phyloP scores from a whole-genome alignment of 2,888 invertebrate species.

The Himalopsyche anomala region DNA sequence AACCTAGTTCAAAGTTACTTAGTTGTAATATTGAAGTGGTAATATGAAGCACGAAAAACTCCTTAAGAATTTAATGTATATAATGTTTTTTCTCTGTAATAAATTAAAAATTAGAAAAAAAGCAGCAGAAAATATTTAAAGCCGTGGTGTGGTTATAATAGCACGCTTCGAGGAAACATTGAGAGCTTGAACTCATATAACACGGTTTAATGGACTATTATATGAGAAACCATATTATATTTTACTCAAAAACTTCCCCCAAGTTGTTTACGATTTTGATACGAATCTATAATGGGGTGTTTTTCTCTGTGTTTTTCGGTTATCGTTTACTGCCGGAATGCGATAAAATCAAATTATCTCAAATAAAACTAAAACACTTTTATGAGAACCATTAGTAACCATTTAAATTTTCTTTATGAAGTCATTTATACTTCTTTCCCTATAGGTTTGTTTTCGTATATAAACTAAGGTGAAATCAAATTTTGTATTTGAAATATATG shows the following conservation, averaged over 20 bases:
- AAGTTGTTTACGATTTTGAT: conserved; percentile 30
- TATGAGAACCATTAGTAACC: background rate
- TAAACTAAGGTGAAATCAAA: no score
- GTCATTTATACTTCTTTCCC: background rate
- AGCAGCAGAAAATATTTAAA: no score
- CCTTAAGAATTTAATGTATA: no score
- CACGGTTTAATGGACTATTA: conserved; percentile 5
- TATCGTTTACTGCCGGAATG: conserved; percentile 23
- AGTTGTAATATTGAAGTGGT: no score
- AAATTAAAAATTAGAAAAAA: no score
- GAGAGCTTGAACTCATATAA: conserved; percentile 8
- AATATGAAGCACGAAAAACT: no score
- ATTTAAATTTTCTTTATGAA: conserved; percentile 21
- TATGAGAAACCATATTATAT: conserved; percentile 3
- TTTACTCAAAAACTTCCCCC: conserved; percentile 26
- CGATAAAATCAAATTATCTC: conserved; percentile 14
- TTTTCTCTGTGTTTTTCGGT: conserved; percentile 18
- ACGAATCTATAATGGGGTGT: conserved; percentile 16
- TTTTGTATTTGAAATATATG: no score
- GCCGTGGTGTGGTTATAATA: background rate
- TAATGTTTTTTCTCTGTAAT: no score
- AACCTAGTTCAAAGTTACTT: no score
- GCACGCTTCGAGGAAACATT: background rate
- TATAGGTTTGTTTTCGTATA: no score
- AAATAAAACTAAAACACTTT: conserved; percentile 23